Evolutionary conservation across 2,797 vertebrate species (phyloP), one percentile per base, ranked within the genome.

Genomic region (Pelochelys cantorii): DNA sequence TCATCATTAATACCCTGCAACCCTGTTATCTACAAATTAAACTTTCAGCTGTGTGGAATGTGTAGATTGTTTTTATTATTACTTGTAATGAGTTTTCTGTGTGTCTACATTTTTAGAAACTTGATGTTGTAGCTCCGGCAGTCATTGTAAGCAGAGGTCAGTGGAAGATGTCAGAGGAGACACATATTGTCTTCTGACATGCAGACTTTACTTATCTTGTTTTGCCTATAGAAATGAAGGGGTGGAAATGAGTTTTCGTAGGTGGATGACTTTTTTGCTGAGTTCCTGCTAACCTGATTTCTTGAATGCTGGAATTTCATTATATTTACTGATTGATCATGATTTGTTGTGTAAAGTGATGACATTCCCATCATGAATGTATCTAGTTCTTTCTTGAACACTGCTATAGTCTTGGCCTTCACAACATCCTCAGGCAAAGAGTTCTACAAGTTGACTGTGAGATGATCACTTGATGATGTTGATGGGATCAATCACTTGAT

Each of bases 281-380:
- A 88, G 85, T 85, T 84, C 37, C 31, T 90, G 57, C 83, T 86
- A 55, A 84, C 89, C 90, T 10, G 27, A 15, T 91, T 55, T 71
- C 54, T 27, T 52, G n/a, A 81, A 86, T 90, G 62, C 18, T 93
- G 77, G 20, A 31, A 5, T 42, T 11, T 85, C 86, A 79, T 81
- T 90, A 96, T 29, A 22, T 77, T 93, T 78, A 78, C 75, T 10
- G 29, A 90, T 91, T 87, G 13, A 3, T 37, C 85, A 5, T 81
- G 25, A 37, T 71, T 37, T 34, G n/a, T 68, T 34, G 5, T 71
- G 68, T 71, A 71, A 22, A 71, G n/a, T 11, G 65, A 34, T 37
- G 34, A 20, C 65, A 13, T 62, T 12, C 59, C 59, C 27, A 29
- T 27, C 25, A 62, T 31, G 27, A 62, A 62, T 27, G 29, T 31